Base-by-base conservation (phyloP, 2,888 invertebrate genomes). In the Agonum fuliginosum region DNA sequence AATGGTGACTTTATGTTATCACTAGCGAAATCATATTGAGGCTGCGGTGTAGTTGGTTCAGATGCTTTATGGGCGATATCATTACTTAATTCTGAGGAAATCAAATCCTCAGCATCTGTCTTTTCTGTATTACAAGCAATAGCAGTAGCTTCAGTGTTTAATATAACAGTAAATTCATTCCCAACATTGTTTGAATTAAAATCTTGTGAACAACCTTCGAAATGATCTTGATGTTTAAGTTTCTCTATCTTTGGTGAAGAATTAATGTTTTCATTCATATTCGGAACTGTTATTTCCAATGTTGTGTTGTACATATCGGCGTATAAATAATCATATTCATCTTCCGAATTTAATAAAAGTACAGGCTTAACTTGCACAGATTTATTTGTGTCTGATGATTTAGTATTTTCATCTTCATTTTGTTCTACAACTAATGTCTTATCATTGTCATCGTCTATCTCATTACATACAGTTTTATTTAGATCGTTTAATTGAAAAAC, bases 101-200 rank as follows among this genome's bases (percentile, higher is more conserved):
- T n/a, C n/a, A n/a, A n/a, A n/a, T 37, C 19, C 20, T 10, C 19
- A 20, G 48, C 2, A 48, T 10, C 10, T 20, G 1, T 19, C 19
- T 1, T n/a, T n/a, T n/a, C n/a, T n/a, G n/a, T 10, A 20, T 48
- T 48, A 1, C 5, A 8, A 2, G 1, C 1, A 48, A 48, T 48
- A 4, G 46, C 48, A 20, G 48, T 10, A 1, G 48, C 2, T 5
- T 62, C 17, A 17, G 67, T 67, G 12, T 67, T 22, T 41, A 67
- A 5, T 19, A 67, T 67, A 37, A 67, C 41, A n/a, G 67, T 67
- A 41, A 67, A 67, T 10, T 67, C 22, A 22, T 67, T 41, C 5
- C 22, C 41, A 67, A 67, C 10, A 19, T 12, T 5, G 12, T 37
- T 6, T 5, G 6, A 22, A 37, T 37, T 12, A 67, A 67, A 67